Evolutionary conservation across 1,140 invertebrate species (phyloP), one percentile per base, ranked within the genome.

Genomic region (Pseudomyrmex pallidus): DNA sequence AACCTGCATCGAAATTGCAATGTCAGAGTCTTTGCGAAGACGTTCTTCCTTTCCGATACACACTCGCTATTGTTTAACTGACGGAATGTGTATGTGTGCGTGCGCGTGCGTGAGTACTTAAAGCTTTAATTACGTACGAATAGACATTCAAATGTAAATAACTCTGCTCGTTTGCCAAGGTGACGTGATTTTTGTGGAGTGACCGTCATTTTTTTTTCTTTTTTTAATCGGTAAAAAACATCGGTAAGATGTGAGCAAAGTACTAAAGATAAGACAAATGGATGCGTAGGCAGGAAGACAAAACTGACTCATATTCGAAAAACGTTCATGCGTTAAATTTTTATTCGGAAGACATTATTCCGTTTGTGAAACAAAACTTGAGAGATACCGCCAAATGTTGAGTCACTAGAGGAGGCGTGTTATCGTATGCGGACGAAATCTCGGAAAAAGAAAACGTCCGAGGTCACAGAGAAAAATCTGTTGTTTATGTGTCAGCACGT

Each of bases 401-500:
- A 35, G 7, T 35, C 35, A 35, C 35, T 35, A 0, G 35, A 7
- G 35, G 7, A 35, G 4, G 0, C 35, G 35, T 44, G 85, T 50
- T 66, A 61, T 72, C 17, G 66, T n/a, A 63, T 35, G 7, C 35
- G 35, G 5, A 7, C 56, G 63, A 64, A 80, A 70, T 25, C 46
- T 20, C 25, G 17, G 50, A 13, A 46, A 25, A 63, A 77, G 64
- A 84, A 80, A 8, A 59, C 68, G 66, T 57, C 52, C n/a, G 22
- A 25, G 73, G 15, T 85, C 77, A 82, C 74, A 35, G 83, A 63
- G 62, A 52, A 84, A 85, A 84, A 70, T 61, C 76, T 85, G 67
- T 89, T 89, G 88, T 89, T 89, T 89, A 89, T 89, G 62, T 62
- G 61, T 15, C 48, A 89, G 88, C 88, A 87, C 85, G 88, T 89